These are phyloP conservation scores for Spodoptera litura DNA, from an alignment of 1,140 invertebrate species.

Conservation along the genomic window DNA sequence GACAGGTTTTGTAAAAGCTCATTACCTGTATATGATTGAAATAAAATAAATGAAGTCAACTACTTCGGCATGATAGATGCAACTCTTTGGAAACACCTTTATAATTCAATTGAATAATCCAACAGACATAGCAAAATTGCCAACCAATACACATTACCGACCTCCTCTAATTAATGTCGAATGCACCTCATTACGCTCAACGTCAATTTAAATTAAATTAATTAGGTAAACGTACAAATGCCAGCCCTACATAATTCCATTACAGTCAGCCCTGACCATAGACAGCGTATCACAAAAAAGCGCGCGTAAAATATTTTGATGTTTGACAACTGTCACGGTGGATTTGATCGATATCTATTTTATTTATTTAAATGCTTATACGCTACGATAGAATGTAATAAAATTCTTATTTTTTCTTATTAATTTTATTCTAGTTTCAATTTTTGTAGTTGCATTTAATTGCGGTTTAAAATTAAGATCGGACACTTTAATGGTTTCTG, in stretches of 20 bases:
- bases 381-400: constrained; percentile 29
- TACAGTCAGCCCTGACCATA: constrained; percentile 70
- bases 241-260: constrained; percentile 37
- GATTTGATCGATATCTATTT: constrained; percentile 76
- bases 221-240: not conserved
- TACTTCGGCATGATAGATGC: too few species aligned
- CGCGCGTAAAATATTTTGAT: constrained; percentile 84
- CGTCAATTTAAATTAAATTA: not conserved
- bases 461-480: too few species aligned
- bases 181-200: not conserved
- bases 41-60: too few species aligned
- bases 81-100: too few species aligned
- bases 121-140: not conserved
- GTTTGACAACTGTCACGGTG: constrained; percentile 83
- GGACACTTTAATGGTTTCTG: too few species aligned
- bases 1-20: too few species aligned
- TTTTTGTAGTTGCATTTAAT: not conserved
- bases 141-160: too few species aligned
- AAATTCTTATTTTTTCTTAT: not conserved
- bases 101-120: not conserved
- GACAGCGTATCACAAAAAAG: constrained; percentile 71
- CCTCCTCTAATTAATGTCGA: not conserved
- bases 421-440: constrained; percentile 4
- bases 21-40: too few species aligned
- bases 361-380: constrained; percentile 72